Base-by-base conservation (phyloP, 92 coral and sea anemone species). In the Zoanthus gigantus region DNA sequence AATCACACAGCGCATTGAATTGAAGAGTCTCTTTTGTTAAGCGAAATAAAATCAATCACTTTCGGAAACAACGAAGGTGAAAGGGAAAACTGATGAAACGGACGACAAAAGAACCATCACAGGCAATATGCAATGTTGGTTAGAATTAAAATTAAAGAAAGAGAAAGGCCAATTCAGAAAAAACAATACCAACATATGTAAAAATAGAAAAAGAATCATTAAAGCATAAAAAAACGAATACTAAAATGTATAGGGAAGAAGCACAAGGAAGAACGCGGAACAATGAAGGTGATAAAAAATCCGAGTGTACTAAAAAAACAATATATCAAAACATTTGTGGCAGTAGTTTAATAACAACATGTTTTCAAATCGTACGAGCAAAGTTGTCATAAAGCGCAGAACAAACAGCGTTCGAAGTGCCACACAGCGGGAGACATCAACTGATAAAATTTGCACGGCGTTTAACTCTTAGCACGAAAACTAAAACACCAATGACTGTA, bases 71-170 rank as follows among this genome's bases (percentile, higher is more conserved):
- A 56, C 60, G 74, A 31, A 81, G 52, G 57, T 48, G 85, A 28
- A 73, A n/a, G 34, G 61, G 29, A 75, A 81, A 81, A 81, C 66
- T 81, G 75, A 29, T 42, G 57, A 34, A 28, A 34, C 28, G 57
- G 60, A 81, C 65, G 28, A 81, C 75, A 81, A 81, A 81, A 66
- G 63, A 46, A 28, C 28, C 85, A 60, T 81, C 66, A 44, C 74
- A 73, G 82, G 75, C 46, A 63, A 66, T 44, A 60, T 28, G 52
- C 52, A 60, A 10, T 76, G 66, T 53, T 81, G 37, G 42, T 81
- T 80, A 11, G 65, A 65, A 80, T 42, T 66, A 56, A 67, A 80
- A 80, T 18, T 65, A 66, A 47, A 28, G 23, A 68, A 81, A 31
- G 47, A 81, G 85, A 81, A 81, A 45, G 18, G 2, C 32, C 1